phyloP scores from a whole-genome alignment of 1,140 invertebrate species.

The Elymnias hypermnestra region DNA sequence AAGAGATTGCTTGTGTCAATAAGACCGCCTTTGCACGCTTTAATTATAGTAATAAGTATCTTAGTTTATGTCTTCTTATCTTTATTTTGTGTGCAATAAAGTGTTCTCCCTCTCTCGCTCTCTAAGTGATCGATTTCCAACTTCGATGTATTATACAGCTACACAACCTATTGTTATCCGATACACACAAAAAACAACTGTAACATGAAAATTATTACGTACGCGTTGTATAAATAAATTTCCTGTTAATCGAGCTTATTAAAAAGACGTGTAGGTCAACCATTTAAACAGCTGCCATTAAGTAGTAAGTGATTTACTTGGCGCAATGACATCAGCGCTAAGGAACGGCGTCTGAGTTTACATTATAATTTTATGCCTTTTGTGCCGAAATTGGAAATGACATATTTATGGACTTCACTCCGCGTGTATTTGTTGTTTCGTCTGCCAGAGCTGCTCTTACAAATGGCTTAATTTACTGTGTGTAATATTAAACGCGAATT shows the following conservation, averaged over 20 bases:
- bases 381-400: conserved; percentile 17
- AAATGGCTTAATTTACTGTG: conserved; percentile 10
- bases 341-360: conserved; percentile 17
- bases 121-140: too few species aligned
- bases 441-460: conserved; percentile 6
- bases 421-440: conserved; percentile 2
- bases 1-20: too few species aligned
- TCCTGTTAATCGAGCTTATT: conserved; percentile 18
- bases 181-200: too few species aligned
- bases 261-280: conserved; percentile 13
- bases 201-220: too few species aligned
- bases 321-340: conserved; percentile 16
- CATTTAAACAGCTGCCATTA: conserved; percentile 21
- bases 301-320: conserved; percentile 25
- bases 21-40: too few species aligned
- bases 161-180: too few species aligned
- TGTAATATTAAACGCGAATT: neutral
- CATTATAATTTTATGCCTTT: conserved; percentile 20
- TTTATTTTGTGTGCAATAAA: too few species aligned
- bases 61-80: too few species aligned
- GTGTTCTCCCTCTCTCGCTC: too few species aligned
- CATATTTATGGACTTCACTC: conserved; percentile 9
- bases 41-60: too few species aligned
- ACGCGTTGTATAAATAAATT: too few species aligned
- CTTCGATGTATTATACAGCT: too few species aligned